Percentiles rank a stretch among this genome's conserved stretches.
These are phyloP conservation scores for Hipparchia sbordonii DNA, from an alignment of 2,888 invertebrate species.

Conservation along the genomic window DNA sequence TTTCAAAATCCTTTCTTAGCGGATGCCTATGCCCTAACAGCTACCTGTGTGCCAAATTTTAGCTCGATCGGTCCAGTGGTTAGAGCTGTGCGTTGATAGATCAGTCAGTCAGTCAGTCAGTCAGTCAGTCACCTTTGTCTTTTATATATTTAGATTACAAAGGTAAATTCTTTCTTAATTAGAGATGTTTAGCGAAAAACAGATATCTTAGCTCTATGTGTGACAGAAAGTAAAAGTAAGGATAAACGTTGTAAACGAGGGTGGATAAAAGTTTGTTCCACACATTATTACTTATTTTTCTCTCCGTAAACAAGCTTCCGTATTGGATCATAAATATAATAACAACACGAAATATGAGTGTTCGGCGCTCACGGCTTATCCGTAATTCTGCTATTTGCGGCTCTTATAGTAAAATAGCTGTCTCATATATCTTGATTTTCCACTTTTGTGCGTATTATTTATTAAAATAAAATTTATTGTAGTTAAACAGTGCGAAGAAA, in stretches of 20 bases:
- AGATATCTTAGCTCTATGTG: neutral
- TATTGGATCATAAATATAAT: conserved; percentile 31
- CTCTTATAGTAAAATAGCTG: conserved; percentile 16
- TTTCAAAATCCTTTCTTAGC: too few relatives aligned
- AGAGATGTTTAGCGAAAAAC: neutral
- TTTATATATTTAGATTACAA: too few relatives aligned
- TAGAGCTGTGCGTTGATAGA: too few relatives aligned
- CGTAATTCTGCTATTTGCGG: conserved; percentile 27
- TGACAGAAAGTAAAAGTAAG: neutral
- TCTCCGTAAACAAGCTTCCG: conserved; percentile 20
- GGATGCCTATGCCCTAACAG: too few relatives aligned
- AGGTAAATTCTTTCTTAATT: too few relatives aligned
- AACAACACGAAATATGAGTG: conserved; percentile 30
- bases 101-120: too few relatives aligned
- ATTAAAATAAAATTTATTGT: conserved; percentile 4
- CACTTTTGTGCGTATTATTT: conserved; percentile 6
- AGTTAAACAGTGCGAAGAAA: neutral
- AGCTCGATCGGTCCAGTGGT: too few relatives aligned
- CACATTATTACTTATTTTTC: conserved; percentile 21
- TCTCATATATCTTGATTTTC: conserved; percentile 22
- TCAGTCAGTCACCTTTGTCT: too few relatives aligned
- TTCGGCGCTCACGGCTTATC: conserved; percentile 22
- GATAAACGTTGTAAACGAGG: conserved; percentile 10
- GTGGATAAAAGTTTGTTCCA: conserved; percentile 16
- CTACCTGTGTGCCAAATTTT: too few relatives aligned